phyloP scores from a whole-genome alignment of 2,888 invertebrate species.

The Eupithecia dodoneata region DNA sequence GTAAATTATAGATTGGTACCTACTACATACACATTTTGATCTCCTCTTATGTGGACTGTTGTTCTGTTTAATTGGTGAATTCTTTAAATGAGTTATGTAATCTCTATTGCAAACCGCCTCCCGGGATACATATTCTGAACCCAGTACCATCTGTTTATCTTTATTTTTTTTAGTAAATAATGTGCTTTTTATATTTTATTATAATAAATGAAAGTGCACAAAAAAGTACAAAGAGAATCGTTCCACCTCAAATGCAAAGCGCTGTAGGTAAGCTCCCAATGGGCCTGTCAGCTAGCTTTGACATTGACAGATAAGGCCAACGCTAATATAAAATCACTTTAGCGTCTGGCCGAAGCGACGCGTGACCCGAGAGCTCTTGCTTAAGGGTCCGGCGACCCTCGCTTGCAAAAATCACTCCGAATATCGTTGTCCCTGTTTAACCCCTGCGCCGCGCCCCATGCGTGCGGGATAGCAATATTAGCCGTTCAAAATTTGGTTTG shows the following conservation, averaged over 20 bases:
- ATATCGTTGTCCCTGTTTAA: no score
- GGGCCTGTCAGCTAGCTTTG: constrained; percentile 5
- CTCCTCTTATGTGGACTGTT: neutral
- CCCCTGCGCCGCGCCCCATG: no score
- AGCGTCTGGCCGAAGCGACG: neutral
- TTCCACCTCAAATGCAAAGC: neutral
- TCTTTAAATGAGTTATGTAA: neutral
- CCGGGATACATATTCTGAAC: neutral
- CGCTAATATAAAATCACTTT: neutral
- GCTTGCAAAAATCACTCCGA: no score
- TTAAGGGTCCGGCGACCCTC: no score
- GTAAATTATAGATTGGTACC: no score
- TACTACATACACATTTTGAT: no score
- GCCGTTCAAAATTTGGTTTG: no score
- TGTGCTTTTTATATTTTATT: neutral
- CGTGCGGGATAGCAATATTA: no score
- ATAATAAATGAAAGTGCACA: neutral
- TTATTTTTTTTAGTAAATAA: neutral
- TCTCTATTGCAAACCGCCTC: neutral
- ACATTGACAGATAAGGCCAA: constrained; percentile 8
- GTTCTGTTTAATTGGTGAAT: neutral
- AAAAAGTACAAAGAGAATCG: neutral
- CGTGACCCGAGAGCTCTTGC: neutral
- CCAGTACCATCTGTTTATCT: neutral
- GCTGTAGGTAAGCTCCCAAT: neutral